Evolutionary conservation across 2,797 vertebrate species (phyloP).

Genomic region (Nannoperca australis): DNA sequence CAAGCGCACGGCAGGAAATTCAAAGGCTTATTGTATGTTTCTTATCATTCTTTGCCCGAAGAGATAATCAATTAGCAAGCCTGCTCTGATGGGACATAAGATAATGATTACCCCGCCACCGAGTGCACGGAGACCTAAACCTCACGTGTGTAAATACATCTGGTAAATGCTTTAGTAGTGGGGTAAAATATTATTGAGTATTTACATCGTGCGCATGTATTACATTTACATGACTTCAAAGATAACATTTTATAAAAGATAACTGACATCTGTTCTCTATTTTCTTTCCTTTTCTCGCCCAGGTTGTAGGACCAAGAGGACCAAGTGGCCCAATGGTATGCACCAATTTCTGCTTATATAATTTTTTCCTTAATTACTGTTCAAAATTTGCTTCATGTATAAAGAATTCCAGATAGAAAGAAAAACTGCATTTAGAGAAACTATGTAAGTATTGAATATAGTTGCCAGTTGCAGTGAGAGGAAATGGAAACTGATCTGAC

Average conservation of each 20-base stretch:
- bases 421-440: not conserved
- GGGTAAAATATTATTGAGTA: not conserved
- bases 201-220: not conserved
- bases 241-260: not conserved
- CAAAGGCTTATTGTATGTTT: constrained; percentile 73
- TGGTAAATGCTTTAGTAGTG: constrained; percentile 8
- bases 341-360: not conserved
- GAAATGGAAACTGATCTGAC: constrained; percentile 33
- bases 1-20: constrained; percentile 67
- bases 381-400: not conserved
- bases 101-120: constrained; percentile 28
- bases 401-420: not conserved
- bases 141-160: constrained; percentile 32
- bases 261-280: not conserved
- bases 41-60: constrained; percentile 57
- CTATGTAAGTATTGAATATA: constrained; percentile 9
- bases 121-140: constrained; percentile 21
- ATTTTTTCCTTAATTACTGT: not conserved
- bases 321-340: constrained; percentile 92
- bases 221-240: not conserved
- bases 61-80: constrained; percentile 68
- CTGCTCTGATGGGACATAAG: constrained; percentile 45
- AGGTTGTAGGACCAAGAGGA: constrained; percentile 95
- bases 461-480: constrained; percentile 17
- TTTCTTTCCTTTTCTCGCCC: constrained; percentile 27